Conservation (phyloP, 2,888 invertebrate species). For the Andrena dorsata region DNA sequence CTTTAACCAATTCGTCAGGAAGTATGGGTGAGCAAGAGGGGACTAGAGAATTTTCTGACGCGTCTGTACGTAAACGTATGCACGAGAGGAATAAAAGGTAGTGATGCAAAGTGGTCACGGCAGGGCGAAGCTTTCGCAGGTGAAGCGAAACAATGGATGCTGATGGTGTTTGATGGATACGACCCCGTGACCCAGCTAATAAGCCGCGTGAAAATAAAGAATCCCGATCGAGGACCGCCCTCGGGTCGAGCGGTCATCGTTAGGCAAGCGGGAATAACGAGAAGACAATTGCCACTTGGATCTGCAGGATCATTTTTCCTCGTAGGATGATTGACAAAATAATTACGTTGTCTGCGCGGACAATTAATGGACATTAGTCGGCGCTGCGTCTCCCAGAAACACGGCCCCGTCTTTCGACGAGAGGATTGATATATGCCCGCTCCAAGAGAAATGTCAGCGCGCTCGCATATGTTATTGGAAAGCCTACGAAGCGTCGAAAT, state of each 20-base stretch:
- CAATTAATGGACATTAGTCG: slow-evolving; percentile 59
- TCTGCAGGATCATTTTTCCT: slow-evolving; percentile 41
- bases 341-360: slow-evolving; percentile 64
- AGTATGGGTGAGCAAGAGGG: background rate
- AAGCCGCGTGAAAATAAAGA: slow-evolving; percentile 73
- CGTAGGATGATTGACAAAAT: slow-evolving; percentile 66
- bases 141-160: slow-evolving; percentile 74
- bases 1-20: background rate
- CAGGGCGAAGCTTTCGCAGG: slow-evolving; percentile 58
- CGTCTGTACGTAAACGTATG: slow-evolving; percentile 62
- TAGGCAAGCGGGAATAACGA: slow-evolving; percentile 48
- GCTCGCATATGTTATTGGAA: background rate
- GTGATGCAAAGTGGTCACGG: slow-evolving; percentile 37
- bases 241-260: slow-evolving; percentile 43
- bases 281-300: slow-evolving; percentile 59
- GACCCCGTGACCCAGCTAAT: slow-evolving; percentile 76
- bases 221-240: slow-evolving; percentile 51
- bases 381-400: slow-evolving; percentile 10
- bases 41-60: slow-evolving; percentile 46
- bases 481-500: background rate
- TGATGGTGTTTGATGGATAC: slow-evolving; percentile 78
- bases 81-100: slow-evolving; percentile 38
- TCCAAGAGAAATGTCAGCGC: slow-evolving; percentile 37
- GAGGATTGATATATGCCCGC: slow-evolving; percentile 48
- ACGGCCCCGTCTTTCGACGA: background rate